These are phyloP conservation scores for Gonocerus acuteangulatus DNA, from an alignment of 2,888 invertebrate genomes.

Conservation along the genomic window DNA sequence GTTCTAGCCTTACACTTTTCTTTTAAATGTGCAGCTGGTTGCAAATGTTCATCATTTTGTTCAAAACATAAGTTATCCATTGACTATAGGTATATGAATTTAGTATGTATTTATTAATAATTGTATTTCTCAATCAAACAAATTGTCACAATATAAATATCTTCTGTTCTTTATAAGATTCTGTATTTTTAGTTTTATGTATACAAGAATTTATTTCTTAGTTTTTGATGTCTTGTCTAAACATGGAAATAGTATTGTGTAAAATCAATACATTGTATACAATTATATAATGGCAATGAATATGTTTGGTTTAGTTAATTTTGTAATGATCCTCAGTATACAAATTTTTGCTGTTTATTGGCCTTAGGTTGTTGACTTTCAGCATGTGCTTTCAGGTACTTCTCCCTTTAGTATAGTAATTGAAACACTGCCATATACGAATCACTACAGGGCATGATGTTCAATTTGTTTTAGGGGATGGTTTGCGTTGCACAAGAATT, in stretches of 20 bases:
- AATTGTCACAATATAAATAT: too few species aligned
- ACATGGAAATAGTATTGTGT: too few species aligned
- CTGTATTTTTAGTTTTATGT: not conserved
- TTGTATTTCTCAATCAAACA: too few species aligned
- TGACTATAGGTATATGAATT: too few species aligned
- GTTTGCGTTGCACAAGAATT: slow-evolving; percentile 44
- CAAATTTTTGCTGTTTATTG: slow-evolving; percentile 11
- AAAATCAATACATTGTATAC: too few species aligned
- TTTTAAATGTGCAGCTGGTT: slow-evolving; percentile 3
- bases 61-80: not conserved
- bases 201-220: not conserved
- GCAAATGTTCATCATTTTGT: not conserved
- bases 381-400: slow-evolving; percentile 34
- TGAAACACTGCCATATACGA: not conserved
- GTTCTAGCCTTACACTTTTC: not conserved
- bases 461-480: slow-evolving; percentile 45
- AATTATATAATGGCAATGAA: too few species aligned
- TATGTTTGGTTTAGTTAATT: too few species aligned
- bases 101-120: too few species aligned
- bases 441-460: not conserved
- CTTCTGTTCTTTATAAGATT: not conserved
- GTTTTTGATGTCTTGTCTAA: too few species aligned
- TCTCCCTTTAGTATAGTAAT: not conserved
- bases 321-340: too few species aligned
- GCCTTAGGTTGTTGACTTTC: slow-evolving; percentile 10